Evolutionary conservation across 1,140 invertebrate species (phyloP).

Genomic region (Drosophila bocqueti): DNA sequence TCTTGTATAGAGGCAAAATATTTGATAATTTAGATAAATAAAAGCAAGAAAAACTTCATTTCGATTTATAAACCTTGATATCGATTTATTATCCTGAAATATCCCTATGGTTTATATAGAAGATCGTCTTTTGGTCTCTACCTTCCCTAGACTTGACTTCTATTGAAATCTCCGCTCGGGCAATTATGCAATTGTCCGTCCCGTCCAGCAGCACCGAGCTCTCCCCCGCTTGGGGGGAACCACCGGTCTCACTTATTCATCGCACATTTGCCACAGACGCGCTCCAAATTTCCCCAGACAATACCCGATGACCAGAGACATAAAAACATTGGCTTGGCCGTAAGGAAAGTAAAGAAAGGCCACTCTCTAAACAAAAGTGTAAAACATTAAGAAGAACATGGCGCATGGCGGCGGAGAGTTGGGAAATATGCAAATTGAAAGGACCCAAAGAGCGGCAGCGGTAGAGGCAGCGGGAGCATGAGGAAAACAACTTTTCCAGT

Average conservation of each 20-base stretch:
- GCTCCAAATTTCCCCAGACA: conserved; percentile 76
- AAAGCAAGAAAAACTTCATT: not conserved
- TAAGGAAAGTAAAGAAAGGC: conserved; percentile 15
- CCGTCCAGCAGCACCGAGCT: not conserved
- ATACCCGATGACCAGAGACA: conserved; percentile 63
- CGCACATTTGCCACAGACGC: conserved; percentile 43
- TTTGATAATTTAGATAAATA: not conserved
- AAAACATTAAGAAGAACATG: conserved; percentile 61
- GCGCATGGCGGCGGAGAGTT: not conserved
- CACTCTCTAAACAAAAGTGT: conserved; percentile 49
- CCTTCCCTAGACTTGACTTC: conserved; percentile 11
- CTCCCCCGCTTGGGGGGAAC: not conserved
- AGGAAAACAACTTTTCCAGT: conserved; percentile 50
- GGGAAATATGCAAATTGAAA: conserved; percentile 75
- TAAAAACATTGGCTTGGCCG: conserved; percentile 34
- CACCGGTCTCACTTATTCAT: conserved; percentile 42
- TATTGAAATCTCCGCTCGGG: conserved; percentile 59
- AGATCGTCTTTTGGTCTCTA: not conserved
- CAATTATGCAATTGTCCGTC: conserved; percentile 52
- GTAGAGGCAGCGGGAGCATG: not conserved
- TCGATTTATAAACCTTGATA: not conserved
- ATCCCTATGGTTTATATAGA: not conserved
- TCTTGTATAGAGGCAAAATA: not conserved
- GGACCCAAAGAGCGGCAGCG: conserved; percentile 34
- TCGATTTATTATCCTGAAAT: not conserved